These are phyloP conservation scores for Lasius platythorax DNA, from an alignment of 2,888 invertebrate species.

Conservation along the genomic window DNA sequence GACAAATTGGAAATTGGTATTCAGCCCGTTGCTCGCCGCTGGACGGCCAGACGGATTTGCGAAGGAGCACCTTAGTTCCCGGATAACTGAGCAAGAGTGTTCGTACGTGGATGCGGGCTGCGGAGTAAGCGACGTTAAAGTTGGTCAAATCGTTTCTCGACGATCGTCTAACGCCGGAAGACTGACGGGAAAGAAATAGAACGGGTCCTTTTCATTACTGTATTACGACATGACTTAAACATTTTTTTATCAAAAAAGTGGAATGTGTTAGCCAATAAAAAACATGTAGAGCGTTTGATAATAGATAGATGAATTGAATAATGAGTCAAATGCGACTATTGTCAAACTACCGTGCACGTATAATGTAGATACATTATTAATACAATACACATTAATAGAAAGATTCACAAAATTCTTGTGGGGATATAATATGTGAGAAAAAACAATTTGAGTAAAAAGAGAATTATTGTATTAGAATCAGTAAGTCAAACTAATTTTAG, in stretches of 20 bases:
- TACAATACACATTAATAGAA: background rate
- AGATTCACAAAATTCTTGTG: background rate
- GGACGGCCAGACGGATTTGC: slow-evolving; percentile 85
- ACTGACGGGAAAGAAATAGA: slow-evolving; percentile 73
- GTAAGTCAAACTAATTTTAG: background rate
- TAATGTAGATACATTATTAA: background rate
- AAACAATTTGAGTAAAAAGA: background rate
- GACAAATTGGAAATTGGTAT: slow-evolving; percentile 85
- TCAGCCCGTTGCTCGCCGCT: slow-evolving; percentile 76
- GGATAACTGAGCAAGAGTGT: slow-evolving; percentile 62
- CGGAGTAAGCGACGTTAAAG: slow-evolving; percentile 77
- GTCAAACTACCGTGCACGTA: background rate
- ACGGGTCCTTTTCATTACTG: slow-evolving; percentile 12
- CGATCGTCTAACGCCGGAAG: slow-evolving; percentile 80
- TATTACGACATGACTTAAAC: background rate
- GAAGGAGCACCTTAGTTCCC: slow-evolving; percentile 79
- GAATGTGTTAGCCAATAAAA: background rate
- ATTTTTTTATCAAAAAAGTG: background rate
- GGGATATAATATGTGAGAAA: background rate
- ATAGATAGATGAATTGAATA: background rate
- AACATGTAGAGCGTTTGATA: background rate
- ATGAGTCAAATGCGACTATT: background rate
- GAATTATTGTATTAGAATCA: background rate
- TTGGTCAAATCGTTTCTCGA: slow-evolving; percentile 84
- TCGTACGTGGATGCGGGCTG: slow-evolving; percentile 62